phyloP scores from a whole-genome alignment of 1,140 invertebrate species.

The Probaryconus sp. region DNA sequence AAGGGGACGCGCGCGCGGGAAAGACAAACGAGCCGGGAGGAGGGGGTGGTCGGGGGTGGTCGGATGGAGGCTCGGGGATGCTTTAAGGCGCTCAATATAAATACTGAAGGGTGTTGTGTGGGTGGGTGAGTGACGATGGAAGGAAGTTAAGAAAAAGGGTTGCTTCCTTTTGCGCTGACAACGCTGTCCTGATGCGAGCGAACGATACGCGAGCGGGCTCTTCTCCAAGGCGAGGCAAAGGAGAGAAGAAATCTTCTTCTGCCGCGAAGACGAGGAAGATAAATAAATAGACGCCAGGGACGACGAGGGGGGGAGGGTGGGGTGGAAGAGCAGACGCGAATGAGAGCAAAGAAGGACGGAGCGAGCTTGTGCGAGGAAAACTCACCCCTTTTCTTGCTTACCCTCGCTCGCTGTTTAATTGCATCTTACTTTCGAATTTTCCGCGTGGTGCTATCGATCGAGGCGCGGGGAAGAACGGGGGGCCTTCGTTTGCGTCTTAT shows the following conservation, averaged over 20 bases:
- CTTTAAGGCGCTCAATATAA: slow-evolving; percentile 80
- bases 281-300: slow-evolving; percentile 60
- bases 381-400: slow-evolving; percentile 79
- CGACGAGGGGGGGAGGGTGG: too few species aligned
- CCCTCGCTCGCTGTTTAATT: slow-evolving; percentile 79
- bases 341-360: slow-evolving; percentile 47
- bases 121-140: slow-evolving; percentile 58
- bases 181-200: slow-evolving; percentile 66
- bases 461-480: slow-evolving; percentile 69
- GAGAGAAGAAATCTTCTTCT: slow-evolving; percentile 42
- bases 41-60: too few species aligned
- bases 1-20: slow-evolving; percentile 37
- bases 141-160: slow-evolving; percentile 76
- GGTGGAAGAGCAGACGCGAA: slow-evolving; percentile 62
- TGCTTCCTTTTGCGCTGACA: slow-evolving; percentile 76
- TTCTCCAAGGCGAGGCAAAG: slow-evolving; percentile 47
- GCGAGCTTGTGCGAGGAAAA: slow-evolving; percentile 71
- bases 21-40: slow-evolving; percentile 63
- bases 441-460: slow-evolving; percentile 79
- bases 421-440: slow-evolving; percentile 80
- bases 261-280: slow-evolving; percentile 43
- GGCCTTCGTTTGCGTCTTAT: slow-evolving; percentile 79
- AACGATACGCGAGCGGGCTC: slow-evolving; percentile 53
- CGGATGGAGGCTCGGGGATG: too few species aligned
- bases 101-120: slow-evolving; percentile 74